Evolutionary conservation across 2,113 vertebrate species (phyloP).

Genomic region (Pangasianodon gigas): DNA sequence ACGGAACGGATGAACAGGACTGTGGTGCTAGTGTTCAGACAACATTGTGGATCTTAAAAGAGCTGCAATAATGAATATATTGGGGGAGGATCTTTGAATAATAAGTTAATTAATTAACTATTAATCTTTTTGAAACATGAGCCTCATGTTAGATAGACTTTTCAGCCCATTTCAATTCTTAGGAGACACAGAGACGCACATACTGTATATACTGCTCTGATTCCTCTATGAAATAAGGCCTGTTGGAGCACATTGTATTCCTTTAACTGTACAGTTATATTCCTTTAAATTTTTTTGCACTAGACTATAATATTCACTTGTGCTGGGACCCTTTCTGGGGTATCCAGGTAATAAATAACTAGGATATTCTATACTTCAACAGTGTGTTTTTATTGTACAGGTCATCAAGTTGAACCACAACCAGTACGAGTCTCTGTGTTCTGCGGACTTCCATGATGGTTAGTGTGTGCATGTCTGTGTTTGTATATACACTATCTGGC

Average conservation of each 20-base stretch:
- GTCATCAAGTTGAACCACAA: conserved; percentile 27
- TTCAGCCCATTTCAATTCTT: not conserved
- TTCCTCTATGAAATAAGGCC: not conserved
- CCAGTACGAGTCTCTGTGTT: conserved; percentile 25
- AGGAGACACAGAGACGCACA: not conserved
- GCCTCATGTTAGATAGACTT: not conserved
- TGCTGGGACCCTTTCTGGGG: not conserved
- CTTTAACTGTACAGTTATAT: not conserved
- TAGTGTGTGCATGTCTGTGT: not conserved
- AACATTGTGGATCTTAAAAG: too few species aligned
- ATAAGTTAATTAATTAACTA: too few species aligned
- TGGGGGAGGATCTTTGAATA: not conserved
- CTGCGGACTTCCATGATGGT: conserved; percentile 32
- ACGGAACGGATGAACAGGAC: too few species aligned
- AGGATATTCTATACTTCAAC: not conserved
- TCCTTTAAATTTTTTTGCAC: not conserved
- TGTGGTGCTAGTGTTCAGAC: too few species aligned
- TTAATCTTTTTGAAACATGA: not conserved
- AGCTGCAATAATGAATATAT: too few species aligned
- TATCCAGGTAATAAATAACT: not conserved
- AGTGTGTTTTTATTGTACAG: conserved; percentile 25
- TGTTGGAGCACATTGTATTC: not conserved
- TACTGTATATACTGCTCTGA: not conserved
- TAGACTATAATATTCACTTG: not conserved
- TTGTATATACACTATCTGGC: not conserved